Evolutionary conservation across 2,888 invertebrate genomes (phyloP), one percentile per base, ranked within the genome.

Genomic region (Dendrolimus houi): DNA sequence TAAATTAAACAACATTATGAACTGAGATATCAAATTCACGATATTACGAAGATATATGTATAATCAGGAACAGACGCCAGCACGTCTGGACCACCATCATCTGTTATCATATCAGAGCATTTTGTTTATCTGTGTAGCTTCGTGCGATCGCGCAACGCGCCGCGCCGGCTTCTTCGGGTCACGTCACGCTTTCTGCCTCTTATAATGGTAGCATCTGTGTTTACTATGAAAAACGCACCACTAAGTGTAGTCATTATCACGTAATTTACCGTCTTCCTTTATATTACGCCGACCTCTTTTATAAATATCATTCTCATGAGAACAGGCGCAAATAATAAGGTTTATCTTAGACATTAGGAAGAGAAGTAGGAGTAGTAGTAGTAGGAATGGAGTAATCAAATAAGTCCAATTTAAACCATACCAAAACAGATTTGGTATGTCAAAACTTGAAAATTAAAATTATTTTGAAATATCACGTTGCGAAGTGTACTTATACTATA

Each of bases 111-210:
- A 29, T 29, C 29, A 29, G 29, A 29, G 29, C 47, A 10, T 9
- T 47, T 47, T 47, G 47, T 47, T 47, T 47, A 47, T 47, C 47
- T 47, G 6, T 12, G 2, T 47, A 47, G 47, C 12, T 9, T 12
- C 2, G 47, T 47, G 47, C 47, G 47, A 9, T 47, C 47, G 47
- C 47, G 29, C 29, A 29, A 29, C 47, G 47, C 47, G 47, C 9
- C 47, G 47, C 47, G 47, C 47, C 47, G 9, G 47, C 47, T 47
- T 47, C 47, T 47, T 47, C 47, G 47, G 47, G 47, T 47, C 47
- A 47, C 62, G 64, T 64, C 66, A 66, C 66, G 66, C 66, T 66
- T 66, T 66, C 66, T 66, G 64, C 47, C 47, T 12, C 47, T 12
- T 47, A 47, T 47, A 47, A 47, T 47, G 12, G 47, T 47, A 47